Evolutionary conservation across 1,140 invertebrate genomes (phyloP).

Genomic region (Maniola jurtina): DNA sequence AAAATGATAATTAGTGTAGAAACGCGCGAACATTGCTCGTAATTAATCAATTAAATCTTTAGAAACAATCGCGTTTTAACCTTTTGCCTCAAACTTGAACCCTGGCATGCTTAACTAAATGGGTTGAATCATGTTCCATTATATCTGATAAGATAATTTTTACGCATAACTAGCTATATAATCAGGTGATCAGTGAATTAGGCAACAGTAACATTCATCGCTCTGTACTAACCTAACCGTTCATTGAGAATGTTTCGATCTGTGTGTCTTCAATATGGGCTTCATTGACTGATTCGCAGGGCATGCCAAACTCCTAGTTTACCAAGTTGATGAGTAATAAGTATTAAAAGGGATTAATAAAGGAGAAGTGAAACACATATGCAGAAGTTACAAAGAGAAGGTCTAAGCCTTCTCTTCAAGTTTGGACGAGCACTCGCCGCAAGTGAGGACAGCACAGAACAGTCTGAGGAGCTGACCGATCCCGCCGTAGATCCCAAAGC

Average conservation of each 20-base stretch:
- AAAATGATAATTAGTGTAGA: conserved; percentile 19
- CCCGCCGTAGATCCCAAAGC: conserved; percentile 38
- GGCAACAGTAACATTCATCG: conserved; percentile 48
- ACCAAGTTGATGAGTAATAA: conserved; percentile 58
- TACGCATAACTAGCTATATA: conserved; percentile 33
- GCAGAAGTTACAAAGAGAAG: conserved; percentile 70
- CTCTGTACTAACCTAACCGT: conserved; percentile 44
- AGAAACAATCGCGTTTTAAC: conserved; percentile 12
- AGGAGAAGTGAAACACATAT: conserved; percentile 59
- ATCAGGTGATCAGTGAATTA: conserved; percentile 43
- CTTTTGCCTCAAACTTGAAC: conserved; percentile 39
- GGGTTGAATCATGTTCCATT: conserved; percentile 43
- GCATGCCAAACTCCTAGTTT: conserved; percentile 64
- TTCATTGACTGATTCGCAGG: conserved; percentile 76
- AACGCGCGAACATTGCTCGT: conserved; percentile 1
- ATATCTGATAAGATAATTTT: conserved; percentile 41
- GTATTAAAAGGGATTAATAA: conserved; percentile 59
- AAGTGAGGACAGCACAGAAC: conserved; percentile 47
- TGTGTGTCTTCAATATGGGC: conserved; percentile 77
- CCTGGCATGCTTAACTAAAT: conserved; percentile 38
- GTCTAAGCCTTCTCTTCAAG: conserved; percentile 69
- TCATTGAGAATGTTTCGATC: conserved; percentile 62
- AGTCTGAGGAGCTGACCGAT: conserved; percentile 38
- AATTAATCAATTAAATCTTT: conserved; percentile 18
- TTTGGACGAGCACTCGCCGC: conserved; percentile 46